These are phyloP conservation scores for Pangasius larnaudii DNA, from an alignment of 2,797 vertebrate species.

Conservation along the genomic window DNA sequence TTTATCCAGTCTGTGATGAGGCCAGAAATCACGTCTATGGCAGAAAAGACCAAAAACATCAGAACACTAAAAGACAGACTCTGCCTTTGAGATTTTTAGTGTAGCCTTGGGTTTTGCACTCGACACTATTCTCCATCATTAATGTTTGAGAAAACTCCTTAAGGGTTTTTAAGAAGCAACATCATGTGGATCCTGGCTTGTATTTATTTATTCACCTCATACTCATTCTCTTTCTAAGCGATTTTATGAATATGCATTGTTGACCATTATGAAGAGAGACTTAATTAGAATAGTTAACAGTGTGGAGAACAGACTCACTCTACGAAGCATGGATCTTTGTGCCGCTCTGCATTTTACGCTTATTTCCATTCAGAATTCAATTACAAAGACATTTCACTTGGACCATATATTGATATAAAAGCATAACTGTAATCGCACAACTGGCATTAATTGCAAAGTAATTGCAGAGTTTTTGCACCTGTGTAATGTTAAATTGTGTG, in stretches of 20 bases:
- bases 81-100: background rate
- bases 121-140: slow-evolving; percentile 2
- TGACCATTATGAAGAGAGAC: slow-evolving; percentile 59
- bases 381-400: slow-evolving; percentile 70
- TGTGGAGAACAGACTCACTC: slow-evolving; percentile 57
- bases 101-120: slow-evolving; percentile 11
- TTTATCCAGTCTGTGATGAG: slow-evolving; percentile 2
- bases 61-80: background rate
- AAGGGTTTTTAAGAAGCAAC: slow-evolving; percentile 25
- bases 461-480: slow-evolving; percentile 82
- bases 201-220: slow-evolving; percentile 55
- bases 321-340: slow-evolving; percentile 54
- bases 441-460: slow-evolving; percentile 83
- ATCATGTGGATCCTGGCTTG: background rate
- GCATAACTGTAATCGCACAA: slow-evolving; percentile 76
- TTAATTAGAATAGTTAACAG: slow-evolving; percentile 67
- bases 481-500: slow-evolving; percentile 85
- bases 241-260: slow-evolving; percentile 54
- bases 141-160: background rate
- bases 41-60: background rate
- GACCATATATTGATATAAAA: slow-evolving; percentile 75
- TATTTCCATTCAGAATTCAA: slow-evolving; percentile 70
- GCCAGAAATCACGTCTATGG: background rate
- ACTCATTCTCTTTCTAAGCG: slow-evolving; percentile 44
- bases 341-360: slow-evolving; percentile 58